phyloP scores from a whole-genome alignment of 2,888 invertebrate species.

The Zygaena filipendulae region DNA sequence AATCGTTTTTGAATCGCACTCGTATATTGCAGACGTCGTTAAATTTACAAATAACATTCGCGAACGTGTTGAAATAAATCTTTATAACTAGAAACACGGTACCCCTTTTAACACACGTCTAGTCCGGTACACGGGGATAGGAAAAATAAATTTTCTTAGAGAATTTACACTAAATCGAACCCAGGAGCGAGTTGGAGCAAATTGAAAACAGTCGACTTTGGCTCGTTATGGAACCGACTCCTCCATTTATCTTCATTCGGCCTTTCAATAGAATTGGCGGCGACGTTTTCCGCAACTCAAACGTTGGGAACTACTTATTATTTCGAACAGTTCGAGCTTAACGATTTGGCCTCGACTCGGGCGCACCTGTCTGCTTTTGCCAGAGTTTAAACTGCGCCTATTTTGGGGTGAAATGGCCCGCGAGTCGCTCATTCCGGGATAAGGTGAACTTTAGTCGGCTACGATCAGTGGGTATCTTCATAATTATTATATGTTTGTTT shows the following conservation, averaged over 20 bases:
- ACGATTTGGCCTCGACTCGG: conserved; percentile 45
- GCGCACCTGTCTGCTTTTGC: conserved; percentile 37
- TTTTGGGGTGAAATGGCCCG: conserved; percentile 6
- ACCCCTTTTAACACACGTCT: conserved; percentile 13
- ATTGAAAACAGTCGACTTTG: conserved; percentile 63
- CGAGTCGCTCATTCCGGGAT: no score
- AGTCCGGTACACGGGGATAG: no score
- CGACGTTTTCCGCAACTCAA: conserved; percentile 60
- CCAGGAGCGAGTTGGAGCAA: conserved; percentile 37
- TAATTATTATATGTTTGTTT: no score
- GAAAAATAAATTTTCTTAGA: conserved; percentile 30
- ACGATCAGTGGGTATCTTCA: no score
- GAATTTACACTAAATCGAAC: conserved; percentile 50
- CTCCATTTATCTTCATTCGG: conserved; percentile 64
- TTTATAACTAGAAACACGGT: conserved; percentile 8
- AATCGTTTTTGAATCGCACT: no score
- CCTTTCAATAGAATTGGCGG: conserved; percentile 59
- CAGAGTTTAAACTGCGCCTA: no score
- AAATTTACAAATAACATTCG: conserved; percentile 2
- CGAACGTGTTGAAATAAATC: not conserved
- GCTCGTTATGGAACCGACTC: conserved; percentile 58
- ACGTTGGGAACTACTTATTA: conserved; percentile 62
- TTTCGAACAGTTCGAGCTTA: conserved; percentile 55
- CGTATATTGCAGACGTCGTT: no score
- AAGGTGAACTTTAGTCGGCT: no score